Percentiles rank a stretch among this genome's conserved stretches.
phyloP scores from a whole-genome alignment of 2,797 vertebrate genomes.

The Syngnathus acus region DNA sequence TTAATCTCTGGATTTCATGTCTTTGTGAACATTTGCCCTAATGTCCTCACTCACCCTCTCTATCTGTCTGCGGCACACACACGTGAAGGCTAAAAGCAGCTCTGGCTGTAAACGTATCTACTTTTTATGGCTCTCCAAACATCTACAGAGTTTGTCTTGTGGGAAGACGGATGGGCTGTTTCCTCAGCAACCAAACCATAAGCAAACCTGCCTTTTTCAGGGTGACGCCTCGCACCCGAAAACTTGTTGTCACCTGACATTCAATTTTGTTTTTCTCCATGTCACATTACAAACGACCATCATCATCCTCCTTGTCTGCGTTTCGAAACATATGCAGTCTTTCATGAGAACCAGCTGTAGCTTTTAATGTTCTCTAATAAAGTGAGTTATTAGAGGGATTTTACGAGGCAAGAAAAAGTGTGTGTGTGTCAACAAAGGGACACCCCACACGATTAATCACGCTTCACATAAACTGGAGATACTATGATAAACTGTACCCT shows the following conservation, averaged over 20 bases:
- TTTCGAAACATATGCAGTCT: background rate
- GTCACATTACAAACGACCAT: background rate
- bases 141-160: slow-evolving; percentile 35
- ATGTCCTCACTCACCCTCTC: slow-evolving; percentile 5
- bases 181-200: slow-evolving; percentile 28
- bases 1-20: background rate
- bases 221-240: background rate
- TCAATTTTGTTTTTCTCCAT: background rate
- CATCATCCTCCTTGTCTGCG: background rate
- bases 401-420: slow-evolving; percentile 14
- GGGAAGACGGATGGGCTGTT: slow-evolving; percentile 12
- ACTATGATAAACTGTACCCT: slow-evolving; percentile 7
- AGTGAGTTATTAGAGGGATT: slow-evolving; percentile 43
- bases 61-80: background rate
- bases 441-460: slow-evolving; percentile 19
- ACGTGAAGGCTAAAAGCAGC: slow-evolving; percentile 5
- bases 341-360: background rate
- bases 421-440: slow-evolving; percentile 17
- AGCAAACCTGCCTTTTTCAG: slow-evolving; percentile 11
- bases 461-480: background rate
- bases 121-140: slow-evolving; percentile 25
- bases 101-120: slow-evolving; percentile 28
- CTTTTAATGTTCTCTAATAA: slow-evolving; percentile 37
- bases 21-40: background rate
- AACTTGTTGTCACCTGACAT: background rate